Evolutionary conservation across 2,113 vertebrate species (phyloP), one percentile per base, ranked within the genome.

Genomic region (Castor canadensis): DNA sequence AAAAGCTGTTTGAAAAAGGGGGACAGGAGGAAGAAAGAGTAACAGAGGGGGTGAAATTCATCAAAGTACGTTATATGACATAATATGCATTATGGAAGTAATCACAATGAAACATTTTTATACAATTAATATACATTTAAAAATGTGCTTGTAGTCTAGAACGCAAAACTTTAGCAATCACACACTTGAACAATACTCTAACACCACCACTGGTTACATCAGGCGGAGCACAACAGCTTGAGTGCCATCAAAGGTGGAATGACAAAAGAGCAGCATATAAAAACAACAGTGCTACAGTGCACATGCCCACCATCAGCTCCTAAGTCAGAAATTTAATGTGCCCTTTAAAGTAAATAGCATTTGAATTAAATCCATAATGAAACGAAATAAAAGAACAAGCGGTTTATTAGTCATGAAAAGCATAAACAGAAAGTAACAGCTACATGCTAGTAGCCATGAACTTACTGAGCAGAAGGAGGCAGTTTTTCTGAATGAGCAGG

Each of bases 391-490:
- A 95, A 6, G 2, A 49, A 1, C 15, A 81, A 58, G 64, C 47
- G 64, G 43, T 77, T 81, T 52, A 92, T 5, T 49, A 89, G n/a
- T 88, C 71, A 85, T 6, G 73, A 69, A 88, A 84, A 90, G 83
- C 52, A 85, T 10, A 58, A 56, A 81, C 17, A 32, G n/a, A 91
- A 93, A 94, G 52, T 0, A 43, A 87, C 0, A n/a, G 72, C 86
- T 97, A 49, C 64, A 94, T 91, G 87, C 76, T 60, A 96, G 96
- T 45, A 94, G 91, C 91, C 90, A 95, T 95, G 45, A 93, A 98
- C 99, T 95, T 99, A 99, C 99, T 99, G 96, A 99, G 98, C 94
- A 99, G 98, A 84, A 99, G 99, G 80, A 99, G 98, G 97, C 99
- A 99, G 99, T 99, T 99, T 89, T 98, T 99, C 97, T 98, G 99